These are phyloP conservation scores for Abrostola tripartita DNA, from an alignment of 2,888 invertebrate genomes.

Conservation along the genomic window DNA sequence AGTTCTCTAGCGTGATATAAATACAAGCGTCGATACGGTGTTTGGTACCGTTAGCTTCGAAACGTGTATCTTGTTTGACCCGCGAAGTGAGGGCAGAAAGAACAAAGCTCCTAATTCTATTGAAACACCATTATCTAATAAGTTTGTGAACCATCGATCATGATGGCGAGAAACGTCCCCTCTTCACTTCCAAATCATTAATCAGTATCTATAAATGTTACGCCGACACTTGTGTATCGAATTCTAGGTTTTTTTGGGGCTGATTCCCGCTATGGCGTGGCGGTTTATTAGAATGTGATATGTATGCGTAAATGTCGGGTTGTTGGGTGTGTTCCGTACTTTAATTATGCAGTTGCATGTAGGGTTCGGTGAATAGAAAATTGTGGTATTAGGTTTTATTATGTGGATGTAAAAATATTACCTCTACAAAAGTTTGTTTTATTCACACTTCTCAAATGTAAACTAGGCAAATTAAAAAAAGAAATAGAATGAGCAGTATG, in stretches of 20 bases:
- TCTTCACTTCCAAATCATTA: slow-evolving; percentile 82
- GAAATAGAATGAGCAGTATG: too few relatives aligned
- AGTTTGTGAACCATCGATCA: slow-evolving; percentile 82
- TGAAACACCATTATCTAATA: slow-evolving; percentile 87
- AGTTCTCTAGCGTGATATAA: slow-evolving; percentile 36
- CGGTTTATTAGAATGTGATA: slow-evolving; percentile 19
- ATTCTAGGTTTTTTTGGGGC: slow-evolving; percentile 64
- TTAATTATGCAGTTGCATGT: slow-evolving; percentile 40
- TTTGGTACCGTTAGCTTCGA: slow-evolving; percentile 39
- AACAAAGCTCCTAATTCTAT: slow-evolving; percentile 86
- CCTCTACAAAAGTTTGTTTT: background rate
- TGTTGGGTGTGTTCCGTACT: slow-evolving; percentile 18
- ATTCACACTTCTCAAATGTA: too few relatives aligned
- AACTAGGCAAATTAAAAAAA: too few relatives aligned
- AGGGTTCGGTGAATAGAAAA: slow-evolving; percentile 15
- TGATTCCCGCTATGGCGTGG: slow-evolving; percentile 30
- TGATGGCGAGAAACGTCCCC: slow-evolving; percentile 75
- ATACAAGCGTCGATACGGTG: slow-evolving; percentile 25
- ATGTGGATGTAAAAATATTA: background rate
- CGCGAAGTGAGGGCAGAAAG: slow-evolving; percentile 72
- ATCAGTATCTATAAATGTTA: slow-evolving; percentile 86
- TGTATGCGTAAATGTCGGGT: slow-evolving; percentile 18
- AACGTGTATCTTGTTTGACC: slow-evolving; percentile 63
- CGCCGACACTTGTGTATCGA: slow-evolving; percentile 82
- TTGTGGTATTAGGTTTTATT: background rate